These are phyloP conservation scores for Bovichtus diacanthus DNA, from an alignment of 2,797 vertebrate species.

Conservation along the genomic window DNA sequence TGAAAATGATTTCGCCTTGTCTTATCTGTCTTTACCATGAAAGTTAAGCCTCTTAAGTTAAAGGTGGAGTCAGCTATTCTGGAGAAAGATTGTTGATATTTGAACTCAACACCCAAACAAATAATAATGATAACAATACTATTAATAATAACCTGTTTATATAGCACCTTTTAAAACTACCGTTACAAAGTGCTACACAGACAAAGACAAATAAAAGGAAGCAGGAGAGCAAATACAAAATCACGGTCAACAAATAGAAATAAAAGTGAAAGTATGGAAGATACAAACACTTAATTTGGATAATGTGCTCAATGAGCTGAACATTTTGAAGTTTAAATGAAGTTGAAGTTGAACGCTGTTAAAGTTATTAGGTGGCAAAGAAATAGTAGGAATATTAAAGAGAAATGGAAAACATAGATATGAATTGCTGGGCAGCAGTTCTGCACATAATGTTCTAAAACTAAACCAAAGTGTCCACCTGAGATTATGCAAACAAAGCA, in stretches of 20 bases:
- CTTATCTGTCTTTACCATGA: not conserved
- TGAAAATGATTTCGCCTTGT: not conserved
- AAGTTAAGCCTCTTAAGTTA: not conserved
- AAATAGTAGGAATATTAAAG: not conserved
- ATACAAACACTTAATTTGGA: not conserved
- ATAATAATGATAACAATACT: too few relatives aligned
- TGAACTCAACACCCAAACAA: too few relatives aligned
- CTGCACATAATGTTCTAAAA: conserved; percentile 10
- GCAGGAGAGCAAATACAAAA: too few relatives aligned
- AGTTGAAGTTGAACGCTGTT: not conserved
- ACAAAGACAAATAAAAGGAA: too few relatives aligned
- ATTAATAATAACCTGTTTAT: too few relatives aligned
- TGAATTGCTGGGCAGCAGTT: conserved; percentile 2
- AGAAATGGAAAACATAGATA: not conserved
- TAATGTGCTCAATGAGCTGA: not conserved
- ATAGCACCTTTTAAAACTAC: too few relatives aligned
- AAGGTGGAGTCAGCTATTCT: too few relatives aligned
- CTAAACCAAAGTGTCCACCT: conserved; percentile 7
- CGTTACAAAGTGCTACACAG: too few relatives aligned
- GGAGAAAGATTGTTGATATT: too few relatives aligned
- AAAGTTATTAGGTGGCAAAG: not conserved
- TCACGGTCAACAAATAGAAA: too few relatives aligned
- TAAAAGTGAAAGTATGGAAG: not conserved
- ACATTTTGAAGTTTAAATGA: not conserved
- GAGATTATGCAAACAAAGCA: conserved; percentile 46